phyloP scores from a whole-genome alignment of 2,113 vertebrate genomes.

The Merops nubicus region DNA sequence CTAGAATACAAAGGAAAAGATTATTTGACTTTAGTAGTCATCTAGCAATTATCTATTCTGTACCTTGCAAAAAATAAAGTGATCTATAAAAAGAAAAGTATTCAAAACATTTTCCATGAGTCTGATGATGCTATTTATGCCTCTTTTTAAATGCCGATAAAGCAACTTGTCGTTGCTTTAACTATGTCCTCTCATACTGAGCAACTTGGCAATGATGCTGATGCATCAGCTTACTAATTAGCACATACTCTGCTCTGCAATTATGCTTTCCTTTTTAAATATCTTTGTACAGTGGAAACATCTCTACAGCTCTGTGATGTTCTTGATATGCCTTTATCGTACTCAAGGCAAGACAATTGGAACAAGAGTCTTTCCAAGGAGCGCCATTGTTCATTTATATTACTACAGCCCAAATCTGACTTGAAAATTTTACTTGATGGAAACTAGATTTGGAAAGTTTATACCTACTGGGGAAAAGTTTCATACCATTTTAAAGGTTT shows the following conservation, averaged over 20 bases:
- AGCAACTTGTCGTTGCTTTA: constrained; percentile 19
- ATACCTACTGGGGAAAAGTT: neutral
- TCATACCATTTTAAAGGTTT: neutral
- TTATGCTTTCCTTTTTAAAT: neutral
- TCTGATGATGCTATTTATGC: constrained; percentile 11
- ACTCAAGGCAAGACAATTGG: neutral
- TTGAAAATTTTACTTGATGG: neutral
- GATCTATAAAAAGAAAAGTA: constrained; percentile 31
- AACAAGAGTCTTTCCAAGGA: neutral
- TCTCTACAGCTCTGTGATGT: neutral
- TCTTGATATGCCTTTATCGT: neutral
- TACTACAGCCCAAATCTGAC: neutral
- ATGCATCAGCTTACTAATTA: constrained; percentile 56
- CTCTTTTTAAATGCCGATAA: constrained; percentile 60
- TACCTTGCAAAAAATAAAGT: constrained; percentile 50
- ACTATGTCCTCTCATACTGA: neutral
- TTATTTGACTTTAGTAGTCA: constrained; percentile 5
- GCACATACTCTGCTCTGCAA: neutral
- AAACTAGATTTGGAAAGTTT: neutral
- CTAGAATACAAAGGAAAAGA: neutral
- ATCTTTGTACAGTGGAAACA: neutral
- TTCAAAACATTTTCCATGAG: constrained; percentile 27
- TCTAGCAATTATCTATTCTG: neutral
- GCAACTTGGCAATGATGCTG: constrained; percentile 22
- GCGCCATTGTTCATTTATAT: neutral